These are phyloP conservation scores for Suricata suricatta DNA, from an alignment of 2,113 vertebrate genomes.

Conservation along the genomic window DNA sequence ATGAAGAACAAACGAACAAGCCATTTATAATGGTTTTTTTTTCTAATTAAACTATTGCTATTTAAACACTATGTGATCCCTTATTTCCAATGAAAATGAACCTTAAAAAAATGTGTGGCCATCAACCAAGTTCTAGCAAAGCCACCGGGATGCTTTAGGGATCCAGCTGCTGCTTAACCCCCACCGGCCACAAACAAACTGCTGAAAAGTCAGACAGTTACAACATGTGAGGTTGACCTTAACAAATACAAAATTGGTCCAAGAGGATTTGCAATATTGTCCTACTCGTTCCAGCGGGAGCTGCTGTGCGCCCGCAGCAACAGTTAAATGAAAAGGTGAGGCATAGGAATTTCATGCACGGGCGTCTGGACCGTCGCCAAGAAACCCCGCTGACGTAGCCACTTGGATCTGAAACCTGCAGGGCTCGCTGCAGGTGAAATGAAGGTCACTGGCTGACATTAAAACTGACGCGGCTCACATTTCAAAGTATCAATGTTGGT, in stretches of 20 bases:
- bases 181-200: background rate
- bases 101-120: background rate
- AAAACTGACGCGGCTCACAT: constrained; percentile 44
- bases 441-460: constrained; percentile 61
- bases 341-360: background rate
- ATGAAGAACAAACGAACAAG: background rate
- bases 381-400: background rate
- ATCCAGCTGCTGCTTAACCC: background rate
- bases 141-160: background rate
- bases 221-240: constrained; percentile 27
- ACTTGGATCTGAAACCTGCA: background rate
- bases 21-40: background rate
- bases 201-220: background rate
- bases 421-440: background rate
- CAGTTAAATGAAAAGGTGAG: constrained; percentile 48
- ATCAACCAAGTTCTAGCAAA: background rate
- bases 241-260: background rate
- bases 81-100: background rate
- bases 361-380: constrained; percentile 24
- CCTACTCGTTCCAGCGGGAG: background rate
- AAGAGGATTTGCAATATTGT: constrained; percentile 13
- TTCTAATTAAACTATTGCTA: background rate
- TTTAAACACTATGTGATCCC: background rate
- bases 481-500: constrained; percentile 50
- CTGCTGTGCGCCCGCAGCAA: background rate